Evolutionary conservation across 2,888 invertebrate genomes (phyloP).

Genomic region (Stegana nigrithorax): DNA sequence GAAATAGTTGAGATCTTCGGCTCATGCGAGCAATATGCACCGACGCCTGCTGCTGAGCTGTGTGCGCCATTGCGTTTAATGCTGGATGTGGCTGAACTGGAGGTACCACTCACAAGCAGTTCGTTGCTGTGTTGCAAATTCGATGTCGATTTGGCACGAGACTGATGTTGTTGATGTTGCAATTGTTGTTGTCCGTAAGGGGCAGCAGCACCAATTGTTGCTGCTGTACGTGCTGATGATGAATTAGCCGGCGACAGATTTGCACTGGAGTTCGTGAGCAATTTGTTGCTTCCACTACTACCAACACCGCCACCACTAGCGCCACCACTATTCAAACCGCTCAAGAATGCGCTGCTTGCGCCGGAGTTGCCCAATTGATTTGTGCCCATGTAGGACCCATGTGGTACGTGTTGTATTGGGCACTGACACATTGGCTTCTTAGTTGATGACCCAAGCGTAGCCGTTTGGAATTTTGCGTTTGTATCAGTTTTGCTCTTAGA

Average conservation of each 20-base stretch:
- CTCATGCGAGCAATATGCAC: conserved; percentile 52
- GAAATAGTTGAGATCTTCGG: conserved; percentile 68
- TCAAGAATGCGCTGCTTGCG: conserved; percentile 43
- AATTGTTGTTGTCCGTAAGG: conserved; percentile 51
- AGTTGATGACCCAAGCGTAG: conserved; percentile 15
- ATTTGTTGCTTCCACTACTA: conserved; percentile 36
- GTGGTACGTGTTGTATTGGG: conserved; percentile 69
- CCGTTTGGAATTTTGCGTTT: neutral
- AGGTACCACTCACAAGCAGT: neutral
- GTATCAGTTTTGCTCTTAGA: conserved; percentile 30
- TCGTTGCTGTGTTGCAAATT: conserved; percentile 36
- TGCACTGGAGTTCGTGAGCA: conserved; percentile 31
- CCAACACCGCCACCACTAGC: conserved; percentile 32
- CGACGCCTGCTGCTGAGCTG: conserved; percentile 35
- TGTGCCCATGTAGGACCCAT: conserved; percentile 69
- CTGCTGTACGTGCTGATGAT: conserved; percentile 27
- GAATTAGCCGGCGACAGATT: conserved; percentile 43
- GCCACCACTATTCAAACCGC: conserved; percentile 36
- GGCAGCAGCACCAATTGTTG: no score
- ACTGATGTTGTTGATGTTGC: conserved; percentile 12
- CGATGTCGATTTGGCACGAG: conserved; percentile 52
- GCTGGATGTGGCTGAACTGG: conserved; percentile 4
- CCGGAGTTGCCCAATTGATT: conserved; percentile 59
- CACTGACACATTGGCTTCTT: conserved; percentile 69
- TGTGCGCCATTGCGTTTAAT: conserved; percentile 28